Evolutionary conservation across 2,888 invertebrate genomes (phyloP).

Genomic region (Cosmia pyralina): DNA sequence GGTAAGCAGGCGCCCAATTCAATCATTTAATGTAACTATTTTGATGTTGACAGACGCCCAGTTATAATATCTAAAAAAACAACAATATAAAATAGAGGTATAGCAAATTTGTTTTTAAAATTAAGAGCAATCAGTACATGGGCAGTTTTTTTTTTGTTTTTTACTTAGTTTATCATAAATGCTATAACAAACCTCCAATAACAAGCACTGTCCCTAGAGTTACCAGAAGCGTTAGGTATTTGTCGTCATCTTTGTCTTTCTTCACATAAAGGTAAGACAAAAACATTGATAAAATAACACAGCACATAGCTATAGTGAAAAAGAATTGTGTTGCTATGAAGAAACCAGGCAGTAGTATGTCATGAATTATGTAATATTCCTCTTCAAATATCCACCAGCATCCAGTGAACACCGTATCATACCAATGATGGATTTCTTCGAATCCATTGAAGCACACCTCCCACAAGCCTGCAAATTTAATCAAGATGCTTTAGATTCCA

Average conservation of each 20-base stretch:
- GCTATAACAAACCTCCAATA: conserved; percentile 89
- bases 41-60: too few relatives aligned
- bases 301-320: conserved; percentile 96
- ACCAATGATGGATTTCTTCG: conserved; percentile 95
- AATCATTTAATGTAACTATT: too few relatives aligned
- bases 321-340: conserved; percentile 98
- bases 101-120: neutral
- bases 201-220: conserved; percentile 93
- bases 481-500: neutral
- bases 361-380: conserved; percentile 98
- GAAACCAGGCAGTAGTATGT: conserved; percentile 96
- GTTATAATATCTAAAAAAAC: too few relatives aligned
- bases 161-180: neutral
- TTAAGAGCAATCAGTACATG: neutral
- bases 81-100: too few relatives aligned
- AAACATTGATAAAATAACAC: conserved; percentile 94
- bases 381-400: conserved; percentile 99
- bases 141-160: neutral
- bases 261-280: conserved; percentile 93
- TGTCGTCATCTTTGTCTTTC: conserved; percentile 94
- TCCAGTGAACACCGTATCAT: conserved; percentile 95
- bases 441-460: conserved; percentile 97
- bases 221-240: conserved; percentile 93
- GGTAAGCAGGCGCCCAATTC: too few relatives aligned
- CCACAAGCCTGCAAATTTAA: conserved; percentile 94